Evolutionary conservation across 2,797 vertebrate genomes (phyloP), one percentile per base, ranked within the genome.

Genomic region (Sebastes oblongus): DNA sequence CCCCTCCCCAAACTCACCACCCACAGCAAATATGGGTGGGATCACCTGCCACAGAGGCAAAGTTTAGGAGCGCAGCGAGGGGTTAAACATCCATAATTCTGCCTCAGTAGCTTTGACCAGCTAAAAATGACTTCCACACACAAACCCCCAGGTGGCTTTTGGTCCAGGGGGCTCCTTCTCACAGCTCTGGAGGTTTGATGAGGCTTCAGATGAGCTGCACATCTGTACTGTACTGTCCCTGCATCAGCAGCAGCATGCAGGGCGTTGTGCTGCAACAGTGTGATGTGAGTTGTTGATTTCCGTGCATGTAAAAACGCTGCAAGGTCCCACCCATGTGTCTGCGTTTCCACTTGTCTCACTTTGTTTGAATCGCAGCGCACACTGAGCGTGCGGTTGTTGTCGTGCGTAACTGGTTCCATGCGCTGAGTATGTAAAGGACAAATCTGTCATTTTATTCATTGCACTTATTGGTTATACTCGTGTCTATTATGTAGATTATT

Each of bases 11-110:
- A 71, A 65, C 75, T 71, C 83, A 80, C 82, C 82, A 86, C 84
- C 75, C 76, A 72, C 77, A 80, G 78, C 67, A 75, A 81, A 82
- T 52, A 70, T 60, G 61, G 69, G 72, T 69, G 83, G 84, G 84
- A 78, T 90, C 89, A 84, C 85, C 88, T 91, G 87, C 82, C 86
- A 80, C 69, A 75, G 46, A 80, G 77, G 55, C 66, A 72, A 81
- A 88, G 86, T 93, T 91, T 84, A 75, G 55, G 34, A 70, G 30
- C 73, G 56, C 79, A 66, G 79, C 70, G 29, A 32, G 81, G 83
- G 89, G 90, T 92, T 93, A 90, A 92, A 88, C 75, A 75, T 89
- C 89, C 78, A 77, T 89, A 89, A 90, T 90, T 94, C 86, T 80
- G 70, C 74, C 83, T 83, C 75, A 72, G 84, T 83, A 75, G 81